Evolutionary conservation across 2,888 invertebrate genomes (phyloP), one percentile per base, ranked within the genome.

Genomic region (Microplitis deprimator): DNA sequence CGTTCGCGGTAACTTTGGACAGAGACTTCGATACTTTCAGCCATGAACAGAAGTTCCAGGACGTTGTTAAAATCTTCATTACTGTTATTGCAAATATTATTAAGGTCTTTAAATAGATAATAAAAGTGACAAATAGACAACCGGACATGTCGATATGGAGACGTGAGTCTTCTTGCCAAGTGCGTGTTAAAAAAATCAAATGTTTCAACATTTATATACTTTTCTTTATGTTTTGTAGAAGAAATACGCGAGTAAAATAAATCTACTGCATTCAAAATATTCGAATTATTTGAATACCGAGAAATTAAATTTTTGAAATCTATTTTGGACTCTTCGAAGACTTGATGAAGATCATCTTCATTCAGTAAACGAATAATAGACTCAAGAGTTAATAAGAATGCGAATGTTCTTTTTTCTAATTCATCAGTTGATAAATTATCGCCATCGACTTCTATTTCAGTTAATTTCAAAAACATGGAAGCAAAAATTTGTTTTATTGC

Each of bases 1-100:
- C 96, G 95, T 61, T 95, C 93, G 79, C 98, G 92, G 87, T 97
- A 97, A 39, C 94, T 95, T 82, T 95, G 94, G 3, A 98, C 93
- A 6, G 93, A 94, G 0, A 94, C 92, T 17, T 92, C 91, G 65
- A 94, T 93, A 29, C 91, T 92, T 90, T 97, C 97, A 0, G 95
- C 94, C 73, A 92, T 90, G 82, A 92, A 93, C 80, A 86, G 77
- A 13, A 87, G 78, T 68, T 85, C 83, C 62, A 87, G 75, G 1
- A 84, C 84, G 77, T 75, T 84, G 77, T 81, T 85, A 13, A 41
- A 79, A 0, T 90, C 90, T 74, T 86, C 81, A 39, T 87, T 82
- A 8, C 86, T 84, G 10, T 81, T 80, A 79, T 91, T 88, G 68
- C 91, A 90, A 13, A 93, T 86, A 77, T 92, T 91, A 73, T 92